Conservation (phyloP, 2,113 vertebrate species). For the Oreotragus oreotragus region DNA sequence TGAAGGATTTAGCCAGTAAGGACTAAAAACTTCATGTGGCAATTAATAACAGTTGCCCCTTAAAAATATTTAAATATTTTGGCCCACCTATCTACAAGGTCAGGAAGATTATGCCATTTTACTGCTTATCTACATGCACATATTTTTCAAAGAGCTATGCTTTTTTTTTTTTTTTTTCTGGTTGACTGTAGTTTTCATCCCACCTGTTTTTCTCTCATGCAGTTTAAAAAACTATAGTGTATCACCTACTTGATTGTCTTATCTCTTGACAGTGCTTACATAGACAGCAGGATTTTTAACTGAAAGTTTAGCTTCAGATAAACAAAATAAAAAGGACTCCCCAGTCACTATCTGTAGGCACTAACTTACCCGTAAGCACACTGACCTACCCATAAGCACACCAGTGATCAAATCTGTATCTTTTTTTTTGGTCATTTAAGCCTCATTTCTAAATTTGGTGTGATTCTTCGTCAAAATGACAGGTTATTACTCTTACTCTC, state of each 20-base stretch:
- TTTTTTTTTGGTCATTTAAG: not conserved
- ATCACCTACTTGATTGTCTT: not conserved
- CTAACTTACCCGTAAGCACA: no score
- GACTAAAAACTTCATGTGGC: not conserved
- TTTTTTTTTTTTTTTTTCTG: not conserved
- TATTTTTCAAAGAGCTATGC: not conserved
- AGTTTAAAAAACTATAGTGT: not conserved
- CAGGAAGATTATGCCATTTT: conserved; percentile 29
- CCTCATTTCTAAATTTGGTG: not conserved
- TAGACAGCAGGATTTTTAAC: not conserved
- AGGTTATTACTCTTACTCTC: not conserved
- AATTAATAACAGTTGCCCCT: not conserved
- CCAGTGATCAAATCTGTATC: not conserved
- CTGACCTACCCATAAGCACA: not conserved
- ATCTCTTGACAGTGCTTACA: not conserved
- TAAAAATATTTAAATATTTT: not conserved
- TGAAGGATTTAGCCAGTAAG: not conserved
- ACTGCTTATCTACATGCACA: not conserved
- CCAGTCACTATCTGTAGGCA: not conserved
- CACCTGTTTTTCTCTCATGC: not conserved
- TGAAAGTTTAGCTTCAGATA: conserved; percentile 14
- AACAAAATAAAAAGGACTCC: not conserved
- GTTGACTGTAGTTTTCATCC: not conserved
- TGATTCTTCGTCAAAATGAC: not conserved
- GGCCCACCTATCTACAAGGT: conserved; percentile 40